Evolutionary conservation across 2,113 vertebrate species (phyloP).

Genomic region (Planiliza haematocheilus): DNA sequence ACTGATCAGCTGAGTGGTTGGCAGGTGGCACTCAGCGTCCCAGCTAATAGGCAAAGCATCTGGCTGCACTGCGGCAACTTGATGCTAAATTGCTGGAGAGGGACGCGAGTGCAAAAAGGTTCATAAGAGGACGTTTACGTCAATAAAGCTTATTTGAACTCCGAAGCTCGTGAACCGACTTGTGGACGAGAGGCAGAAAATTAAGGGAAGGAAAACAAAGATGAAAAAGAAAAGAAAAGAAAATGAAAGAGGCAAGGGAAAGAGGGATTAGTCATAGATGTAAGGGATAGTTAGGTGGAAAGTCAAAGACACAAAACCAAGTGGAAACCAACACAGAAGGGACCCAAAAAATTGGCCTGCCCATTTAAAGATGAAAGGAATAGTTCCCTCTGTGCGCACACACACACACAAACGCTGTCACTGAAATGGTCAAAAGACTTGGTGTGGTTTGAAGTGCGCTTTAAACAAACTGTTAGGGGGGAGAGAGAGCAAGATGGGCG

Average conservation of each 20-base stretch:
- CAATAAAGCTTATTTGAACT: not conserved
- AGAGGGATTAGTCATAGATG: not conserved
- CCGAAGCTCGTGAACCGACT: not conserved
- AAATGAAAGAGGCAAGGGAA: conserved; percentile 1
- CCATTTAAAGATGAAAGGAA: conserved; percentile 53
- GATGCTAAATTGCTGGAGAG: conserved; percentile 2
- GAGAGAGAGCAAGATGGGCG: conserved; percentile 1
- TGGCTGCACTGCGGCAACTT: not conserved
- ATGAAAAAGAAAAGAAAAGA: not conserved
- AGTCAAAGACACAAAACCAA: conserved; percentile 6
- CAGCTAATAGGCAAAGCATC: not conserved
- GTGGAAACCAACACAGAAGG: conserved; percentile 25
- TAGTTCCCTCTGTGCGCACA: conserved; percentile 2
- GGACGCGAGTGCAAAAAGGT: not conserved
- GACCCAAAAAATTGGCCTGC: conserved; percentile 34
- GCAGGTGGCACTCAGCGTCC: not conserved
- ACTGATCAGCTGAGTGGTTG: not conserved
- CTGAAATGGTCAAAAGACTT: conserved; percentile 36
- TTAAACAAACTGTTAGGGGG: conserved; percentile 45
- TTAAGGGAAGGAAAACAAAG: not conserved
- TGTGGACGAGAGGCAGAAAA: not conserved
- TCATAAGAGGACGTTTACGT: not conserved
- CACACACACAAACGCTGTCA: not conserved
- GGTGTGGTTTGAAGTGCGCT: conserved; percentile 35
- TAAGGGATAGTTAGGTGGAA: conserved; percentile 8